These are phyloP conservation scores for Megaceryle alcyon DNA, from an alignment of 2,797 vertebrate genomes.

Conservation along the genomic window DNA sequence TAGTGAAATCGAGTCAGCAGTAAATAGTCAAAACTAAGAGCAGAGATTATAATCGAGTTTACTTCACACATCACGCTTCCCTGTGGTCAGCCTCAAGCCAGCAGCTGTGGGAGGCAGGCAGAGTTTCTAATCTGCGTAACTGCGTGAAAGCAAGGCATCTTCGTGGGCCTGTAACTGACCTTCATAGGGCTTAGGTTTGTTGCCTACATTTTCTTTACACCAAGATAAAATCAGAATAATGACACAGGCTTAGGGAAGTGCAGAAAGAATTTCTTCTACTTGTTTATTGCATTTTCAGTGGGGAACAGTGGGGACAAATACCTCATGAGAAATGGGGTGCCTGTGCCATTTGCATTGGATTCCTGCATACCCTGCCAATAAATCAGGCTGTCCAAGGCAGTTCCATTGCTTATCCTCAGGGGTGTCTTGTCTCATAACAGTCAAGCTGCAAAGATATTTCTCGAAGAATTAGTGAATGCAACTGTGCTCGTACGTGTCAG, in stretches of 20 bases:
- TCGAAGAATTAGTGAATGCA: neutral
- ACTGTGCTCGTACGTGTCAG: neutral
- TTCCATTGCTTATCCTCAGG: neutral
- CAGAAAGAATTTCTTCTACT: neutral
- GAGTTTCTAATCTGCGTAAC: neutral
- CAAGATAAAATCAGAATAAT: neutral
- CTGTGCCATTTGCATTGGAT: neutral
- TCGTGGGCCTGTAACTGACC: neutral
- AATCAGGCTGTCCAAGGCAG: neutral
- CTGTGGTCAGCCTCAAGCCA: neutral
- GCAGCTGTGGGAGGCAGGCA: neutral
- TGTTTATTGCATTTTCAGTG: neutral
- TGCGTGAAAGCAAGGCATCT: accelerated
- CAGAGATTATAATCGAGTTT: neutral
- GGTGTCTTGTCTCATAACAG: neutral
- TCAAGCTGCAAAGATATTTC: neutral
- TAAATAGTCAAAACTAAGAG: neutral
- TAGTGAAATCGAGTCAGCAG: neutral
- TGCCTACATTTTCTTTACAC: neutral
- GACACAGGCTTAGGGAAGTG: neutral
- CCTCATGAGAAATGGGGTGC: neutral
- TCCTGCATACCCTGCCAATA: neutral
- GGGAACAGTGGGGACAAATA: neutral
- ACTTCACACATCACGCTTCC: accelerated
- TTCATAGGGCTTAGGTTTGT: neutral